Evolutionary conservation across 2,113 vertebrate species (phyloP).

Genomic region (Lampris incognitus): DNA sequence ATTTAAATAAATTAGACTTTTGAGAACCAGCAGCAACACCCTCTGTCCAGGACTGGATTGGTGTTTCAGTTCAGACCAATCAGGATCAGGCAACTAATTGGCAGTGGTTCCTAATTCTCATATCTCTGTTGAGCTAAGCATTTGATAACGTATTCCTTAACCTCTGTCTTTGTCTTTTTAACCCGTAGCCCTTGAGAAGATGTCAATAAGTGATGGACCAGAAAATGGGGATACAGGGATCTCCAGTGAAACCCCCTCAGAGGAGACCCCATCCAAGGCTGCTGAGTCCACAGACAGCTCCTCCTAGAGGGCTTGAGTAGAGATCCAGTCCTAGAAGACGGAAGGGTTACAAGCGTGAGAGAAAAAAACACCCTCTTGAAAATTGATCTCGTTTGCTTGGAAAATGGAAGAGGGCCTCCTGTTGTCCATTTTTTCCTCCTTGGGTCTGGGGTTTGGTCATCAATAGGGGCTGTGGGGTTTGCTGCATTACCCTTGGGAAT

Average conservation of each 20-base stretch:
- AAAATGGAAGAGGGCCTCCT: constrained; percentile 6
- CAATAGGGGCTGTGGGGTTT: neutral
- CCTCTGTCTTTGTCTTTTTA: too few species aligned
- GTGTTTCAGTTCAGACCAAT: too few species aligned
- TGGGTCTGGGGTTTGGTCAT: too few species aligned
- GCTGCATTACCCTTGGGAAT: neutral
- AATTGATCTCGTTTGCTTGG: neutral
- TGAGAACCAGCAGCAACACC: too few species aligned
- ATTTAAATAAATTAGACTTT: too few species aligned
- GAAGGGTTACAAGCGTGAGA: neutral
- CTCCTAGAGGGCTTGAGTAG: constrained; percentile 78
- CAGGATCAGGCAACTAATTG: too few species aligned
- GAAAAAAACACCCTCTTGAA: neutral
- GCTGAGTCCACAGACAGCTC: constrained; percentile 83
- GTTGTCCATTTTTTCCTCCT: neutral
- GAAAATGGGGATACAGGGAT: constrained; percentile 90
- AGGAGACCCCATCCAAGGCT: constrained; percentile 85
- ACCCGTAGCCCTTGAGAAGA: constrained; percentile 89
- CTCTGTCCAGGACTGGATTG: too few species aligned
- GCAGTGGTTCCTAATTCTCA: too few species aligned
- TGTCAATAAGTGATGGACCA: constrained; percentile 83
- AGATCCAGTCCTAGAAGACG: neutral
- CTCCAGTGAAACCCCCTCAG: constrained; percentile 84
- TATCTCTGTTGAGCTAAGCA: too few species aligned
- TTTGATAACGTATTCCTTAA: too few species aligned